These are phyloP conservation scores for Falcunculus frontatus DNA, from an alignment of 2,113 vertebrate species.

Conservation along the genomic window DNA sequence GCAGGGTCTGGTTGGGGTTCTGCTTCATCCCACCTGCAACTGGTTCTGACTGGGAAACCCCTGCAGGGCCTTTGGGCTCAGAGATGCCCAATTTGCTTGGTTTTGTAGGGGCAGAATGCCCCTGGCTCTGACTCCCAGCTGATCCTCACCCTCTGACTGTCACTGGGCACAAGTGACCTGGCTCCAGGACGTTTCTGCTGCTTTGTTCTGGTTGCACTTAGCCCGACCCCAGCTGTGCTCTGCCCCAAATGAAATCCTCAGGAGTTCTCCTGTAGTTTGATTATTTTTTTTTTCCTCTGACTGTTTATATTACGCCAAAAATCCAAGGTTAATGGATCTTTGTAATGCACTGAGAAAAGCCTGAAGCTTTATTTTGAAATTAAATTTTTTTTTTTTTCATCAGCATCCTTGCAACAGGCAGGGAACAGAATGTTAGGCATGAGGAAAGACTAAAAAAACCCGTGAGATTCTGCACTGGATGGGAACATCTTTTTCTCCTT, in stretches of 20 bases:
- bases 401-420: neutral
- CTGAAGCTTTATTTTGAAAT: neutral
- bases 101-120: neutral
- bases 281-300: neutral
- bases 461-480: neutral
- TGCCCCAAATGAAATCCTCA: neutral
- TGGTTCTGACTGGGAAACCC: neutral
- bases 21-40: neutral
- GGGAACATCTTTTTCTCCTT: neutral
- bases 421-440: neutral
- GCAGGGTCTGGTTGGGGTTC: neutral
- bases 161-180: fast-evolving
- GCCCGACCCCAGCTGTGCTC: neutral
- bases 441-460: neutral
- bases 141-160: neutral
- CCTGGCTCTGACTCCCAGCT: neutral
- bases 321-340: neutral
- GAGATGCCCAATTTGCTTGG: neutral
- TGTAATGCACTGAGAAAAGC: neutral
- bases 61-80: neutral
- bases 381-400: neutral
- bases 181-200: neutral
- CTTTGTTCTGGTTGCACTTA: neutral
- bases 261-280: neutral
- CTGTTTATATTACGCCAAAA: neutral